Percentiles rank a stretch among this genome's conserved stretches.
Evolutionary conservation across 2,888 invertebrate genomes (phyloP).

Genomic region (Hofmannophila pseudospretella): DNA sequence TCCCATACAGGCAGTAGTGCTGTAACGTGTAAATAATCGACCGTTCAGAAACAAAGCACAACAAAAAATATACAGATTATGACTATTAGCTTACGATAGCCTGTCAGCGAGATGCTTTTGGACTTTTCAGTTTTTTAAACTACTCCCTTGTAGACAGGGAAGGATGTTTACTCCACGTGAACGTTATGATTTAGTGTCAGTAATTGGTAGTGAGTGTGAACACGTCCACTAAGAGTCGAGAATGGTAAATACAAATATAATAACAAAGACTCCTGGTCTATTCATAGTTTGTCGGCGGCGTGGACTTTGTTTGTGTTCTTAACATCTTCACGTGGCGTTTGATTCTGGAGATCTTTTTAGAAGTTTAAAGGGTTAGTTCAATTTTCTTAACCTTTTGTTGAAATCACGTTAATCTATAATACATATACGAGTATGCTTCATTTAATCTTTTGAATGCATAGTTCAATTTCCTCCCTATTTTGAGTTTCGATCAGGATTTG

Average conservation of each 20-base stretch:
- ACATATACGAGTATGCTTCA: too few species aligned
- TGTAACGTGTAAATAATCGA: constrained; percentile 57
- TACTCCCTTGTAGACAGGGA: constrained; percentile 36
- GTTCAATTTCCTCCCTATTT: constrained; percentile 18
- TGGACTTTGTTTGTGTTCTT: constrained; percentile 48
- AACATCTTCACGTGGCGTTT: constrained; percentile 42
- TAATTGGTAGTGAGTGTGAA: constrained; percentile 74
- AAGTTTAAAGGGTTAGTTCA: constrained; percentile 12
- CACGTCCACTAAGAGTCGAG: constrained; percentile 64
- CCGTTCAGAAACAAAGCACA: constrained; percentile 37
- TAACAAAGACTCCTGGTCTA: constrained; percentile 63
- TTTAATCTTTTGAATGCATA: constrained; percentile 18
- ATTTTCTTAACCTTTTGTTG: constrained; percentile 1
- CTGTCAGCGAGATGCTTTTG: constrained; percentile 67
- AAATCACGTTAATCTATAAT: constrained; percentile 1
- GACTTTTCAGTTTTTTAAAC: constrained; percentile 54
- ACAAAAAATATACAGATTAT: constrained; percentile 58
- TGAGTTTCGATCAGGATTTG: constrained; percentile 40
- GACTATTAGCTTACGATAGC: constrained; percentile 66
- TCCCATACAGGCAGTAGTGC: constrained; percentile 55
- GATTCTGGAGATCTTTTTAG: constrained; percentile 24
- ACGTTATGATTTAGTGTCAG: constrained; percentile 72
- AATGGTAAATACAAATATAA: constrained; percentile 67
- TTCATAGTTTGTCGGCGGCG: constrained; percentile 46
- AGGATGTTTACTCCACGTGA: constrained; percentile 72